phyloP scores from a whole-genome alignment of 2,888 invertebrate genomes.

The Hemistola chrysoprasaria region DNA sequence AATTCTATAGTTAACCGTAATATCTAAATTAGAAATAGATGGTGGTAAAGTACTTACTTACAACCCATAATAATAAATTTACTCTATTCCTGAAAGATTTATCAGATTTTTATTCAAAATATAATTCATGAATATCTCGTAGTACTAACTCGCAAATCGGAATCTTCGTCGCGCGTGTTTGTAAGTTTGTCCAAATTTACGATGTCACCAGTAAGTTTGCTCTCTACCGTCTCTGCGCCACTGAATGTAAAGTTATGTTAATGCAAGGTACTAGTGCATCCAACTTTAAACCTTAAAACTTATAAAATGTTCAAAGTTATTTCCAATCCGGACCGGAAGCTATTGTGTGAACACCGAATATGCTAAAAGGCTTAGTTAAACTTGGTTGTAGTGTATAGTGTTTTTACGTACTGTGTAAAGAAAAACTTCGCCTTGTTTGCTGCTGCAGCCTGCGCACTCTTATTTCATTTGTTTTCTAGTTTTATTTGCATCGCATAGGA shows the following conservation, averaged over 20 bases:
- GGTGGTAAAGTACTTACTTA: too few species aligned
- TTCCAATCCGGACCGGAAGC: constrained; percentile 51
- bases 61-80: neutral
- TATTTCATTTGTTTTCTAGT: constrained; percentile 4
- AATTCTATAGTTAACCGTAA: too few species aligned
- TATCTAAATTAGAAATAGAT: too few species aligned
- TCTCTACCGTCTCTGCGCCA: constrained; percentile 62
- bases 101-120: constrained; percentile 40
- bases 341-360: constrained; percentile 33
- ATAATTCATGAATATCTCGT: constrained; percentile 56
- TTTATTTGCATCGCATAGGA: neutral
- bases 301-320: constrained; percentile 66
- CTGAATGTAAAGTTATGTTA: constrained; percentile 79
- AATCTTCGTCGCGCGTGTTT: constrained; percentile 68
- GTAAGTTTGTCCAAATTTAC: constrained; percentile 74
- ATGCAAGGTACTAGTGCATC: constrained; percentile 57
- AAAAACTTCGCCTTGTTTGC: constrained; percentile 15
- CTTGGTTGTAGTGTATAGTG: constrained; percentile 19
- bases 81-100: constrained; percentile 27
- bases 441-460: constrained; percentile 9
- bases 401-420: constrained; percentile 14
- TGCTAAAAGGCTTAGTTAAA: constrained; percentile 22
- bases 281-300: constrained; percentile 68
- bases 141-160: constrained; percentile 61
- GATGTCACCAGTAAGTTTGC: constrained; percentile 69